Evolutionary conservation across 2,113 vertebrate species (phyloP).

Genomic region (Crotophaga sulcirostris): DNA sequence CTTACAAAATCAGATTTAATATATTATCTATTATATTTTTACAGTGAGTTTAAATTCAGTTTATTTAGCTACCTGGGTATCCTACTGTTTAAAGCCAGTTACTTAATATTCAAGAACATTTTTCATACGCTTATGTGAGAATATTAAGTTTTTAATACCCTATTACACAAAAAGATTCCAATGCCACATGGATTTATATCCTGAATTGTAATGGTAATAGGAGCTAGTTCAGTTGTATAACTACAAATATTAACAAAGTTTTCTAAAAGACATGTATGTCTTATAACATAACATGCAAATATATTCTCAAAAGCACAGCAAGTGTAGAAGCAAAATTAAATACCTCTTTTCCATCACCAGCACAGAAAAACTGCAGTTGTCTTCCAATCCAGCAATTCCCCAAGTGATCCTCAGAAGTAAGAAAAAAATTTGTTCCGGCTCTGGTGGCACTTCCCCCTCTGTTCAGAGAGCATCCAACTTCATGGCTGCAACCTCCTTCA

Average conservation of each 20-base stretch:
- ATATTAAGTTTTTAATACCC: background rate
- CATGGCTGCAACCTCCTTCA: background rate
- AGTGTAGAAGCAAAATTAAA: background rate
- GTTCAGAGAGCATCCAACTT: accelerated
- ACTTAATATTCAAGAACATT: background rate
- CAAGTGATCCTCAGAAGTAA: background rate
- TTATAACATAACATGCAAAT: background rate
- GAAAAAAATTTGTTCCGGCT: background rate
- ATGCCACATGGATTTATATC: background rate
- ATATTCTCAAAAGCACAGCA: background rate
- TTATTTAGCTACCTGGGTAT: background rate
- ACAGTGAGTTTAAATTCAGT: background rate
- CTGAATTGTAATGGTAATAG: background rate
- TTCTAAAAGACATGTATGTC: background rate
- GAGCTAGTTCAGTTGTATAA: background rate
- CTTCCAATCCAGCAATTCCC: background rate
- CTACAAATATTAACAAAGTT: background rate
- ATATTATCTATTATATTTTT: background rate
- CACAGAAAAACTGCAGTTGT: background rate
- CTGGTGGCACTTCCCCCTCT: background rate
- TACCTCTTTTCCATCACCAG: background rate
- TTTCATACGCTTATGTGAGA: background rate
- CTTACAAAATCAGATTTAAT: background rate
- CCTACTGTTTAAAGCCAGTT: background rate
- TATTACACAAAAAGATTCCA: background rate